Percentiles rank a stretch among this genome's conserved stretches.
These are phyloP conservation scores for Sylvietta virens DNA, from an alignment of 2,113 vertebrate genomes.

Conservation along the genomic window DNA sequence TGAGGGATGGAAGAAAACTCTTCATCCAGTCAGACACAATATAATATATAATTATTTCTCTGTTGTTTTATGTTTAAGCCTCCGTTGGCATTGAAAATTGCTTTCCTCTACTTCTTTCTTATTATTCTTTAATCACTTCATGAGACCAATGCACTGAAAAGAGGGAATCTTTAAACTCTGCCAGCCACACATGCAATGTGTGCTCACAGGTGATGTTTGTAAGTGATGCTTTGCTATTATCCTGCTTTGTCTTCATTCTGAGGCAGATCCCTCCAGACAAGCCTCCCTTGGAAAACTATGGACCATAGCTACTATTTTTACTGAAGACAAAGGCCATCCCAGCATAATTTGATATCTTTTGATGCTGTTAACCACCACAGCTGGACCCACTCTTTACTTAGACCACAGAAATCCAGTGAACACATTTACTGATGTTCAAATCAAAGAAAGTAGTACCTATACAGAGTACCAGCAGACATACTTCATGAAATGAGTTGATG, in stretches of 20 bases:
- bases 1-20: not conserved
- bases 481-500: not conserved
- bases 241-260: not conserved
- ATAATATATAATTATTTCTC: not conserved
- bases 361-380: not conserved
- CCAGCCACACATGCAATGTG: not conserved
- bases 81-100: not conserved
- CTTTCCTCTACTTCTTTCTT: not conserved
- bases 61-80: not conserved
- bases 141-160: not conserved
- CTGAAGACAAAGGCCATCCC: not conserved
- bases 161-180: not conserved
- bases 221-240: not conserved
- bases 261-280: not conserved
- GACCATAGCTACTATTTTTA: not conserved
- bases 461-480: not conserved
- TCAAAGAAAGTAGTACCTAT: not conserved
- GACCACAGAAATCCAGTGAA: not conserved
- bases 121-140: not conserved
- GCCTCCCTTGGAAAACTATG: not conserved
- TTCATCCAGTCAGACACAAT: not conserved
- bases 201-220: not conserved
- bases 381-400: not conserved
- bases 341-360: not conserved
- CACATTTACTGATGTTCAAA: not conserved